These are phyloP conservation scores for Hyalella azteca DNA, from an alignment of 2,888 invertebrate species.

Conservation along the genomic window DNA sequence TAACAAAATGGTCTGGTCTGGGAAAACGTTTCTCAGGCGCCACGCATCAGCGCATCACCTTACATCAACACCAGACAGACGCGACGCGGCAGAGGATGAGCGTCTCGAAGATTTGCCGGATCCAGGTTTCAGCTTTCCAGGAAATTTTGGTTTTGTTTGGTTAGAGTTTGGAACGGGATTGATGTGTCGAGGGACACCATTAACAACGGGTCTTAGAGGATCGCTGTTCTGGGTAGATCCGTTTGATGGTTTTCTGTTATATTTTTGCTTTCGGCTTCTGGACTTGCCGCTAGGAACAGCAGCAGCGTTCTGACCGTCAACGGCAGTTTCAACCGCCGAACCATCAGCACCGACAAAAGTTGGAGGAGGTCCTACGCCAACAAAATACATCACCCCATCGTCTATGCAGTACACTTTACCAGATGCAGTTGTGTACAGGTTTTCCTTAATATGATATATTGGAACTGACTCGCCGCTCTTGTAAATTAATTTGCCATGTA, in stretches of 20 bases:
- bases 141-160: not conserved
- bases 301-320: not conserved
- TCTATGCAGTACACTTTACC: conserved; percentile 17
- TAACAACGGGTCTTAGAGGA: not conserved
- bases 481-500: conserved; percentile 14
- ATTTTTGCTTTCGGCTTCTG: not conserved
- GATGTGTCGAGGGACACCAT: not conserved
- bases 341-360: not conserved
- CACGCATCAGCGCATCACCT: conserved; percentile 11
- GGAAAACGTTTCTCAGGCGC: too few species aligned
- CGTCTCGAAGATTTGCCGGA: not conserved
- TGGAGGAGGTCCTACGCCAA: conserved; percentile 5
- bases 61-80: conserved; percentile 14
- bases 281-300: not conserved
- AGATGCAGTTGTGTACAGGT: not conserved
- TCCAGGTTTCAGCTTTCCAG: not conserved
- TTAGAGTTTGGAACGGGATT: not conserved
- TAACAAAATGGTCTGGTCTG: too few species aligned
- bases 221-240: too few species aligned
- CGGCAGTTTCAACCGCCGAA: not conserved
- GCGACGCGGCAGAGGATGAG: not conserved
- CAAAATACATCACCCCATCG: conserved; percentile 14
- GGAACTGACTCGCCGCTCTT: conserved; percentile 8
- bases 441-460: not conserved
- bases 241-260: not conserved